phyloP scores from a whole-genome alignment of 2,113 vertebrate species.

The Ailuropoda melanoleuca region DNA sequence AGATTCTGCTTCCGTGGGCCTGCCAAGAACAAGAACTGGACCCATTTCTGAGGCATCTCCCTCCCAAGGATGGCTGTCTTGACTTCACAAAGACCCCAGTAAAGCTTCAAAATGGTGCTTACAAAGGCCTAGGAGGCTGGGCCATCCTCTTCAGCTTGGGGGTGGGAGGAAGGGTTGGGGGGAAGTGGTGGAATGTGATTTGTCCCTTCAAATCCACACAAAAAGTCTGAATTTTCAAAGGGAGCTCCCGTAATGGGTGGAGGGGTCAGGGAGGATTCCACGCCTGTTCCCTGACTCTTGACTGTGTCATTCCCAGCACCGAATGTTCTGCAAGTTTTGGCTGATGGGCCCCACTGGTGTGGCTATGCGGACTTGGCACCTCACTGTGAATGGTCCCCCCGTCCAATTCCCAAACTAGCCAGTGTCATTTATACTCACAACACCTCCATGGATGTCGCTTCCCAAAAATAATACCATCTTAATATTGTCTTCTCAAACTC shows the following conservation, averaged over 20 bases:
- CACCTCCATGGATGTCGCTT: neutral
- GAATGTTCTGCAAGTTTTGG: too few species aligned
- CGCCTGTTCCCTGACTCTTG: accelerated
- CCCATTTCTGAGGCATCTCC: neutral
- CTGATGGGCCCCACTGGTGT: accelerated
- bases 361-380: neutral
- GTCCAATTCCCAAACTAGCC: neutral
- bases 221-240: neutral
- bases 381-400: neutral
- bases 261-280: too few species aligned
- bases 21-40: neutral
- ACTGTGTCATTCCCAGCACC: accelerated
- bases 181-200: accelerated
- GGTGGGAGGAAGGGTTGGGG: accelerated
- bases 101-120: neutral
- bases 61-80: too few species aligned
- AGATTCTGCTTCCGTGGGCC: neutral
- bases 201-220: accelerated
- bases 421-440: neutral
- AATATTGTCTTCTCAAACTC: neutral
- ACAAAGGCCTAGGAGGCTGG: neutral
- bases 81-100: neutral
- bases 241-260: neutral
- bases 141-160: neutral
- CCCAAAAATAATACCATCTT: neutral